Base-by-base conservation (phyloP, 1,140 invertebrate genomes). In the Drosophila pseudoobscura region DNA sequence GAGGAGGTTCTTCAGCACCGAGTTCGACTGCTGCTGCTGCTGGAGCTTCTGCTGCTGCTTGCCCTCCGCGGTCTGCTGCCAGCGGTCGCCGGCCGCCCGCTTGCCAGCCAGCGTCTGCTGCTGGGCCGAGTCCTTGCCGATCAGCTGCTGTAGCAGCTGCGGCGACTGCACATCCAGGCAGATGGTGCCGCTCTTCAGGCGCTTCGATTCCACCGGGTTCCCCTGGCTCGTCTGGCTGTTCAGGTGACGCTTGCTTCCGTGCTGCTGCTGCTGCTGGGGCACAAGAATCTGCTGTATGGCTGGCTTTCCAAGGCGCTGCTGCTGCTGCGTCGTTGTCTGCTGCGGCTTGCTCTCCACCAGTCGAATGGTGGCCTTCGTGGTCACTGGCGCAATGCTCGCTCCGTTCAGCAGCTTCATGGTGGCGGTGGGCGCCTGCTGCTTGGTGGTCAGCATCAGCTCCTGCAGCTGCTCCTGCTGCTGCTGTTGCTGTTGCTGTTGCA, bases 1-100 rank as follows among this genome's bases (percentile, higher is more conserved):
- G 92, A 98, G 93, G 61, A 98, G 94, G 93, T 98, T 98, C 95
- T 97, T 97, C 69, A 98, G 94, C 80, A 98, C 97, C 62, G 92
- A 90, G 70, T 92, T 78, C 57, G 80, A 90, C 54, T 85, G 84
- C 60, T 77, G 73, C 7, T 77, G 71, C 17, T 84, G 78, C n/a
- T 82, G 78, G 15, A 78, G 58, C n/a, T 71, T 72, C 11, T 78
- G 84, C 47, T 76, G 75, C 51, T 78, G 84, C 26, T 75, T 80
- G 69, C 54, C 74, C 76, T 54, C 79, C 61, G 54, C 47, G 39
- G 75, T 43, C 20, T 80, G 66, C 20, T 62, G 65, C 63, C 87
- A 89, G 52, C 87, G 87, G 24, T 85, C 71, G 29, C 41, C 56
- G 3, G 56, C 63, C 3, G 77, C 61, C 11, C 73, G 60, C 69